Base-by-base conservation (phyloP, 2,888 invertebrate genomes). In the Sericinus montela region DNA sequence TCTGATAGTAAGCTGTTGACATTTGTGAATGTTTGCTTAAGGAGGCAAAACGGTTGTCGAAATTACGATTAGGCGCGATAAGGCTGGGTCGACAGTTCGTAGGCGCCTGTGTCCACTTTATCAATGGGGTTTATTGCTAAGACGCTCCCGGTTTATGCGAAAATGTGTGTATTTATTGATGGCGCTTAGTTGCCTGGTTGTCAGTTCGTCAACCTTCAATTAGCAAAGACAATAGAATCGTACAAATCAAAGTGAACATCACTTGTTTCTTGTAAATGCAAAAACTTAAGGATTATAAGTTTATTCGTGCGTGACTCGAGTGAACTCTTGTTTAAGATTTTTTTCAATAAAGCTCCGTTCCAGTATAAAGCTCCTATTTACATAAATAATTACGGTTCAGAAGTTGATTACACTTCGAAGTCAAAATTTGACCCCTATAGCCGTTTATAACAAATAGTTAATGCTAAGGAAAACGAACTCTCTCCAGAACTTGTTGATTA, bases 21-120 rank as follows among this genome's bases (percentile, higher is more conserved):
- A 79, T 76, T 74, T 68, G 75, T 74, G 72, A 58, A 65, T 84
- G 80, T 88, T 86, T 78, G 82, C 85, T 66, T 72, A 87, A 73
- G 75, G 73, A 80, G 83, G 79, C 85, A 76, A 86, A 86, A 84
- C 88, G 88, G 87, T 86, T 87, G 86, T 85, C 86, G 67, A 78
- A 78, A 80, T 70, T 76, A 36, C 77, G 86, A 86, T 86, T 86
- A 86, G 71, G 69, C 59, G 59, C 62, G 85, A 86, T 85, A 86
- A 84, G 70, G 65, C 57, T 56, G 54, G 75, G 81, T 81, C 76
- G 83, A 81, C 74, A 83, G 69, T 71, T 74, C 62, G 63, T 64
- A 71, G 86, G 82, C 84, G 83, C 84, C 83, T 72, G 69, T 60
- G 59, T 58, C 66, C 66, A 59, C 60, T 63, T 75, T 82, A 84